These are phyloP conservation scores for Gambusia affinis DNA, from an alignment of 2,113 vertebrate species.

Conservation along the genomic window DNA sequence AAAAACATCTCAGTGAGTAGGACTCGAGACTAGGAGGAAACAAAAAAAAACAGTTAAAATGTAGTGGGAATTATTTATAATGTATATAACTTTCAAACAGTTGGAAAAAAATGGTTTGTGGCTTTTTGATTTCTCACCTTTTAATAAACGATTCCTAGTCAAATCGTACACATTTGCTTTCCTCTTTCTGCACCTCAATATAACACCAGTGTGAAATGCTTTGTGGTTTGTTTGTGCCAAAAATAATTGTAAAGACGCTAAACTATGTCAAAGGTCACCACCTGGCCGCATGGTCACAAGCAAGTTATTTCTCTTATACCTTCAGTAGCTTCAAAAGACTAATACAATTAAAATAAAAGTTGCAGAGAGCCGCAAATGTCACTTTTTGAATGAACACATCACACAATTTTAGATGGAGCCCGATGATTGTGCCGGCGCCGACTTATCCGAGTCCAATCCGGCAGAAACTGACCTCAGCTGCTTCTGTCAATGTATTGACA, in stretches of 20 bases:
- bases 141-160: slow-evolving; percentile 83
- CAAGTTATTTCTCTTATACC: too few relatives aligned
- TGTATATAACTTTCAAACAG: slow-evolving; percentile 80
- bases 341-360: too few relatives aligned
- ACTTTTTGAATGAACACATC: too few relatives aligned
- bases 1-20: slow-evolving; percentile 50
- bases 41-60: slow-evolving; percentile 64
- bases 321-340: too few relatives aligned
- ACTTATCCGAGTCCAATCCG: slow-evolving; percentile 47
- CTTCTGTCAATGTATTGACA: slow-evolving; percentile 24
- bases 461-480: slow-evolving; percentile 56
- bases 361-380: too few relatives aligned
- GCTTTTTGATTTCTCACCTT: slow-evolving; percentile 78
- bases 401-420: neutral
- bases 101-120: slow-evolving; percentile 72
- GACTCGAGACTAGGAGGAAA: slow-evolving; percentile 54
- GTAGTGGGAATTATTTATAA: slow-evolving; percentile 82
- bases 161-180: slow-evolving; percentile 46
- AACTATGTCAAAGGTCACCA: too few relatives aligned
- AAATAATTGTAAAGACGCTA: too few relatives aligned
- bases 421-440: neutral
- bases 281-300: too few relatives aligned
- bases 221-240: too few relatives aligned
- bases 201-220: too few relatives aligned
- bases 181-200: neutral